These are phyloP conservation scores for Heterotilapia buettikoferi DNA, from an alignment of 2,113 vertebrate species.

Conservation along the genomic window DNA sequence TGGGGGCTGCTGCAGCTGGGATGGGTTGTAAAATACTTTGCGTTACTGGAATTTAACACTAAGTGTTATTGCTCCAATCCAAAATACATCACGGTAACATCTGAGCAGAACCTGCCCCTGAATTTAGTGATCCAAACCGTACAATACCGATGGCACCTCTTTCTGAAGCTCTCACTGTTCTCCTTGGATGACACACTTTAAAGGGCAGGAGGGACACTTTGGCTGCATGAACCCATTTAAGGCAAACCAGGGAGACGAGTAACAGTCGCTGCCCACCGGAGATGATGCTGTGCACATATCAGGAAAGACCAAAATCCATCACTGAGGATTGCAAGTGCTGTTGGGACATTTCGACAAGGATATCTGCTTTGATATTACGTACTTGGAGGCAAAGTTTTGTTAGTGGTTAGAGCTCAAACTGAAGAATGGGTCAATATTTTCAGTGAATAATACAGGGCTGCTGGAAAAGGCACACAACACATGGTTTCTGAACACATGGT, in stretches of 20 bases:
- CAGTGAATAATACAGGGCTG: not conserved
- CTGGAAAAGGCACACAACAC: not conserved
- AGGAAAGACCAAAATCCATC: not conserved
- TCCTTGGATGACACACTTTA: not conserved
- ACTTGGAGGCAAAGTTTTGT: not conserved
- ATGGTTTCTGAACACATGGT: not conserved
- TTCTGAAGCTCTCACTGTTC: not conserved
- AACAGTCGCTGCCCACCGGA: constrained; percentile 19
- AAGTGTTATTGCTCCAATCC: not conserved
- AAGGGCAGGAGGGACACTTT: not conserved
- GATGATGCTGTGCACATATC: not conserved
- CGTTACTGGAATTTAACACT: not conserved
- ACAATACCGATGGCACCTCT: not conserved
- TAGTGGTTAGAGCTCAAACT: constrained; percentile 21
- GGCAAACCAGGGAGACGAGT: constrained; percentile 1
- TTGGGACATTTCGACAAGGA: not conserved
- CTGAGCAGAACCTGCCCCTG: not conserved
- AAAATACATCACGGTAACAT: not conserved
- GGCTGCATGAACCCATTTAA: constrained; percentile 27
- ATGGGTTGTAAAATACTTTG: not conserved
- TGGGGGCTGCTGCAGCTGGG: not conserved
- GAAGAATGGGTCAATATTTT: not conserved
- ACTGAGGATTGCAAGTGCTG: not conserved
- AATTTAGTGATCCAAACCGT: not conserved
- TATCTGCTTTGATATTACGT: not conserved